Evolutionary conservation across 1,140 invertebrate genomes (phyloP), one percentile per base, ranked within the genome.

Genomic region (Procambarus clarkii): DNA sequence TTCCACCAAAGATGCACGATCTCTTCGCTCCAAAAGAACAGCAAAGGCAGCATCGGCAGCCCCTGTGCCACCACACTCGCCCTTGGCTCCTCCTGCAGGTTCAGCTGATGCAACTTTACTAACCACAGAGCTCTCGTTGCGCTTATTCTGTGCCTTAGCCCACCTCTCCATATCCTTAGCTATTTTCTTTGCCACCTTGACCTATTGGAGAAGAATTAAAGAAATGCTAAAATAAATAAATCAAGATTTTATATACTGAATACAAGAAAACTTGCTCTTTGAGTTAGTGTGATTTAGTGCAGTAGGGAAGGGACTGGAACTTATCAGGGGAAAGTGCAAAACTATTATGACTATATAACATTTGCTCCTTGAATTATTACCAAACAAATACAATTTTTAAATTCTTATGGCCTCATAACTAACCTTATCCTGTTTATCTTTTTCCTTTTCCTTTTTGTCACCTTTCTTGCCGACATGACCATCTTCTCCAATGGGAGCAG

Each of bases 151-250:
- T 8, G 98, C 98, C 94, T 99, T 98, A 0, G 99, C 99, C 99
- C 99, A 99, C 93, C 97, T 96, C 93, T 98, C 97, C 98, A 98
- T 98, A 94, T 98, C 96, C 94, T 99, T 99, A 0, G 98, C 98
- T 93, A 99, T 99, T 95, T 99, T 99, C 94, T 99, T 99, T 1
- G 99, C 99, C 21, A 99, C 98, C 95, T 99, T 99, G 0, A 98
- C 98, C 95, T 99, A 98, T 48, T 69, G 18, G 3, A 74, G 34
- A 64, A 64, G 60, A 15, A n/a, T n/a, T n/a, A n/a, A n/a, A n/a
- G n/a, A n/a, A n/a, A n/a, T n/a, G n/a, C n/a, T n/a, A n/a, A n/a
- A n/a, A n/a, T n/a, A n/a, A n/a, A n/a, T n/a, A n/a, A n/a, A n/a
- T n/a, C n/a, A n/a, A n/a, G n/a, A n/a, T n/a, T n/a, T 2, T 64